A percentile compares a stretch with the other conserved stretches of the same genome.
These are phyloP conservation scores for Hemicordylus capensis DNA, from an alignment of 2,113 vertebrate species.

Conservation along the genomic window DNA sequence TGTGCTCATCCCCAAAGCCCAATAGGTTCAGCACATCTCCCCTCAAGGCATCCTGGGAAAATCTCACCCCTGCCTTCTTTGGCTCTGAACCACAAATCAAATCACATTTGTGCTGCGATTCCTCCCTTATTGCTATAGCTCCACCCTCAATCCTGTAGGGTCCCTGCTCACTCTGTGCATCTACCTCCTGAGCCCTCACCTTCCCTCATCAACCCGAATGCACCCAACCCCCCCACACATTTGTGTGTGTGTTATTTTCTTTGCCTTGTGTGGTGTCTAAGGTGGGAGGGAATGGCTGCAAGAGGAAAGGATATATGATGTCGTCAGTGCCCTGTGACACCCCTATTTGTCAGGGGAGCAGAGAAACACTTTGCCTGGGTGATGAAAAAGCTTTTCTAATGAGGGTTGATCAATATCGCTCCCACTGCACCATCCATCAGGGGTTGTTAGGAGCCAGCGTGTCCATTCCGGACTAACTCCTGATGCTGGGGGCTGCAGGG, in stretches of 20 bases:
- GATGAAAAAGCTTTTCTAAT: slow-evolving; percentile 41
- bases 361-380: slow-evolving; percentile 40
- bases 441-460: not conserved
- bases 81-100: not conserved
- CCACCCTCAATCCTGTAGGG: not conserved
- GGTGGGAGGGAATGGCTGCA: not conserved
- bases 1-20: not conserved
- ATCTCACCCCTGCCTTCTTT: not conserved
- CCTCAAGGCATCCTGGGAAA: not conserved
- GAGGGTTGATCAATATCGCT: slow-evolving; percentile 35
- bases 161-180: not conserved
- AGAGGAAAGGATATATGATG: slow-evolving; percentile 32
- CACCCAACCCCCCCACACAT: not conserved
- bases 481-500: not conserved
- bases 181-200: not conserved
- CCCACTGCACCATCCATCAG: slow-evolving; percentile 21
- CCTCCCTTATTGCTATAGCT: not conserved
- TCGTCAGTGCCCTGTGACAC: slow-evolving; percentile 28
- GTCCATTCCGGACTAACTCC: slow-evolving; percentile 19
- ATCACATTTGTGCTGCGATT: not conserved
- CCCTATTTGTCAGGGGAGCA: slow-evolving; percentile 36
- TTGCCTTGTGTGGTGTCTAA: not conserved
- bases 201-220: not conserved
- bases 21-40: not conserved
- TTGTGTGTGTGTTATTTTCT: not conserved